A percentile compares a stretch with the other conserved stretches of the same genome.
Evolutionary conservation across 2,797 vertebrate genomes (phyloP).

Genomic region (Microctenopoma steveboyesi): DNA sequence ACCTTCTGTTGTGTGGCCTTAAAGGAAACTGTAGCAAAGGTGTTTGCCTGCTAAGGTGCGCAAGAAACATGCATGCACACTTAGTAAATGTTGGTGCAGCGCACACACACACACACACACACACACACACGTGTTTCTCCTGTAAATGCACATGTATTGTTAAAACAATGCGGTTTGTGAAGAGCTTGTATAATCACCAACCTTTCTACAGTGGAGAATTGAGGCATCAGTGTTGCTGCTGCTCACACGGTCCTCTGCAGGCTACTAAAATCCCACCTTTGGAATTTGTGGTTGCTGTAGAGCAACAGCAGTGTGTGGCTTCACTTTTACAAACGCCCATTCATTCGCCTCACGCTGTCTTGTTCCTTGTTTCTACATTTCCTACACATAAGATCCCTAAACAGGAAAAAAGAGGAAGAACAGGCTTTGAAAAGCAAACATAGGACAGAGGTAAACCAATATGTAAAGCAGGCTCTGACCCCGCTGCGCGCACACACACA

Average conservation of each 20-base stretch:
- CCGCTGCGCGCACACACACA: no score
- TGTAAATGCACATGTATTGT: not conserved
- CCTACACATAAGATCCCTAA: conserved; percentile 12
- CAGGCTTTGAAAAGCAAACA: conserved; percentile 8
- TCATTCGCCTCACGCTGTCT: conserved; percentile 10
- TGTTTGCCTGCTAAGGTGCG: not conserved
- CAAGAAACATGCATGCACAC: not conserved
- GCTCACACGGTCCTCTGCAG: not conserved
- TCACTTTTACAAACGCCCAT: conserved; percentile 6
- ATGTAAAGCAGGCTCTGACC: conserved; percentile 20
- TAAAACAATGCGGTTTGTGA: no score
- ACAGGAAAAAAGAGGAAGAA: conserved; percentile 6
- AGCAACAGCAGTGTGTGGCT: conserved; percentile 16
- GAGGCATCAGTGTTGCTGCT: conserved; percentile 10
- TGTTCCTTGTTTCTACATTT: conserved; percentile 34
- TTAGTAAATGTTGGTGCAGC: not conserved
- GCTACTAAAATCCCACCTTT: conserved; percentile 1
- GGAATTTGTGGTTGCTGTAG: conserved; percentile 9
- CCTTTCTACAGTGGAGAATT: not conserved
- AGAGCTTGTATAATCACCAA: not conserved
- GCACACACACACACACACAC: no score
- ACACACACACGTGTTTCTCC: not conserved
- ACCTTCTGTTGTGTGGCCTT: conserved; percentile 1
- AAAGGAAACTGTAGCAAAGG: not conserved
- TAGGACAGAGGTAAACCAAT: conserved; percentile 1